phyloP scores from a whole-genome alignment of 2,797 vertebrate genomes.

The Strix occidentalis region DNA sequence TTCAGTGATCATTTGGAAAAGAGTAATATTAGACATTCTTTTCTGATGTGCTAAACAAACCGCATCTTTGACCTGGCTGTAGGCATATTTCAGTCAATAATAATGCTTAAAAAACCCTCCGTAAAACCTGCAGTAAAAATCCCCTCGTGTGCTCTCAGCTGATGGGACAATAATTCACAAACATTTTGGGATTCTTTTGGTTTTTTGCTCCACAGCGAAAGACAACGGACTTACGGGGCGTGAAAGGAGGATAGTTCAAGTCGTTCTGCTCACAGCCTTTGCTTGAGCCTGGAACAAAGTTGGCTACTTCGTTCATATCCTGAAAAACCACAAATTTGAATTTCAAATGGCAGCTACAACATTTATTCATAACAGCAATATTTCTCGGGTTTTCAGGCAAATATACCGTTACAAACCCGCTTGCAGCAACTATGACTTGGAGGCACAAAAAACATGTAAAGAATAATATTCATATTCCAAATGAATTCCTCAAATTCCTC shows the following conservation, averaged over 20 bases:
- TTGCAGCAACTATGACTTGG: no score
- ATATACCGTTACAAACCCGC: fast-evolving
- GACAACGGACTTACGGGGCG: slow-evolving; percentile 81
- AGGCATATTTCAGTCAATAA: no score
- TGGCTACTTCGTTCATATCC: slow-evolving; percentile 96
- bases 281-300: slow-evolving; percentile 83
- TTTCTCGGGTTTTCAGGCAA: background rate
- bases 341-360: fast-evolving
- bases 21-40: no score
- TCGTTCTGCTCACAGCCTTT: slow-evolving; percentile 80
- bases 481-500: no score
- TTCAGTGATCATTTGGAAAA: no score
- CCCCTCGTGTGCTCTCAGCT: background rate
- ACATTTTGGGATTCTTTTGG: no score
- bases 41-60: no score
- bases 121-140: no score
- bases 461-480: background rate
- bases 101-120: no score
- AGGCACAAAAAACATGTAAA: background rate
- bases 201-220: background rate
- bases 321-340: background rate
- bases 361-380: fast-evolving
- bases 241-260: slow-evolving; percentile 90
- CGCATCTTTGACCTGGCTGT: no score
- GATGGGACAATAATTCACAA: background rate